These are phyloP conservation scores for Adela reaumurella DNA, from an alignment of 2,888 invertebrate species.

Conservation along the genomic window DNA sequence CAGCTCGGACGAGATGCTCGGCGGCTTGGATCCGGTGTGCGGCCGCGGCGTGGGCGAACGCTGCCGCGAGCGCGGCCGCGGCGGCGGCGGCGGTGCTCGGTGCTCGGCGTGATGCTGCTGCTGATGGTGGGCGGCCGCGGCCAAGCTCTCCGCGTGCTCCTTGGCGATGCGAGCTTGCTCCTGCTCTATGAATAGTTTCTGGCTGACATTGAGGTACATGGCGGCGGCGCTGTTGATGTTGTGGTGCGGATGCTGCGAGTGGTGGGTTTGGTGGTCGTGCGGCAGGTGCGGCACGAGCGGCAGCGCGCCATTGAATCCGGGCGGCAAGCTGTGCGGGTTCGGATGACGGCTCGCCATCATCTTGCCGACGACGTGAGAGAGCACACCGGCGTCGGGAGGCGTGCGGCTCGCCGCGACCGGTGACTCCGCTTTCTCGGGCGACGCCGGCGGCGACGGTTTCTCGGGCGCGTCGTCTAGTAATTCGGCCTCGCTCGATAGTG, in stretches of 20 bases:
- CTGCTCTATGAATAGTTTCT: constrained; percentile 76
- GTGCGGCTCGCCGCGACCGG: constrained; percentile 35
- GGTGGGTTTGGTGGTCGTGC: constrained; percentile 19
- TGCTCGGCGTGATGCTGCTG: constrained; percentile 45
- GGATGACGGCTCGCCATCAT: constrained; percentile 62
- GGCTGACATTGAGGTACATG: constrained; percentile 75
- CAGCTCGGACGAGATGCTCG: constrained; percentile 61
- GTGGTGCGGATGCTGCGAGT: constrained; percentile 48
- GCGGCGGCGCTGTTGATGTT: constrained; percentile 61
- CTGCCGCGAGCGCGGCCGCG: constrained; percentile 57
- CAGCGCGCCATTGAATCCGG: constrained; percentile 56
- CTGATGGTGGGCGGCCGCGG: constrained; percentile 57
- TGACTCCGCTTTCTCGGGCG: constrained; percentile 49
- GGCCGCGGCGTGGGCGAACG: constrained; percentile 52
- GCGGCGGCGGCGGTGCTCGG: constrained; percentile 52
- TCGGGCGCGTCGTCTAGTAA: constrained; percentile 49
- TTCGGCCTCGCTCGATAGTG: constrained; percentile 68
- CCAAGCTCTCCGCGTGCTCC: constrained; percentile 50
- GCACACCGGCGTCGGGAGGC: constrained; percentile 51
- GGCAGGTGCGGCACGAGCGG: constrained; percentile 58
- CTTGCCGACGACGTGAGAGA: constrained; percentile 63
- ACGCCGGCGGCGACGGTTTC: constrained; percentile 55
- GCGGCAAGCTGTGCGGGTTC: constrained; percentile 55
- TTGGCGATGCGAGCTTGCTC: constrained; percentile 71
- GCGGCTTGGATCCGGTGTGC: constrained; percentile 39